Evolutionary conservation across 2,113 vertebrate species (phyloP).

Genomic region (Myiopsitta monachus): DNA sequence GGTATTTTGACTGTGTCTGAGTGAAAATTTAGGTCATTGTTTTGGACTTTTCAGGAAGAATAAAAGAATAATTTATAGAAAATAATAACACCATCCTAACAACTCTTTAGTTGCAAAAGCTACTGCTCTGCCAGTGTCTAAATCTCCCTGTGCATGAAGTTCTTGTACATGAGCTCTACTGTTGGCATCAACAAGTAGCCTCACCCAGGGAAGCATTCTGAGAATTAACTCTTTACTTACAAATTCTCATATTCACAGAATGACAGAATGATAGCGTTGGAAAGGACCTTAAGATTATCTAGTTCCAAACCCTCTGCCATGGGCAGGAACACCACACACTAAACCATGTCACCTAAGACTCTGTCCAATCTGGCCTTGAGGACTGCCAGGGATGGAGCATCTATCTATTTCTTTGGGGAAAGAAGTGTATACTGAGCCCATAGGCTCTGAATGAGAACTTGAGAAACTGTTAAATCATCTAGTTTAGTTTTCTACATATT

Average conservation of each 20-base stretch:
- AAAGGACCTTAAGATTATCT: neutral
- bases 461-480: neutral
- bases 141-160: neutral
- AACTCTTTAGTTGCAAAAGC: neutral
- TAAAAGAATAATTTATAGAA: neutral
- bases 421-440: neutral
- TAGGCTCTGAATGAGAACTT: neutral
- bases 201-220: neutral
- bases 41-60: neutral
- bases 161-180: neutral
- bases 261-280: neutral
- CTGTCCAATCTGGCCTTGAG: neutral
- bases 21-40: conserved; percentile 1
- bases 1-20: conserved; percentile 14
- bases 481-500: neutral
- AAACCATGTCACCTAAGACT: neutral
- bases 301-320: neutral
- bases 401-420: neutral
- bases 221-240: neutral
- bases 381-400: neutral
- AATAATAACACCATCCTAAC: neutral
- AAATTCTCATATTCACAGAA: neutral
- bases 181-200: neutral
- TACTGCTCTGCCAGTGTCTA: neutral
- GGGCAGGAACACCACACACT: neutral